phyloP scores from a whole-genome alignment of 2,113 vertebrate species.

The Petromus typicus region DNA sequence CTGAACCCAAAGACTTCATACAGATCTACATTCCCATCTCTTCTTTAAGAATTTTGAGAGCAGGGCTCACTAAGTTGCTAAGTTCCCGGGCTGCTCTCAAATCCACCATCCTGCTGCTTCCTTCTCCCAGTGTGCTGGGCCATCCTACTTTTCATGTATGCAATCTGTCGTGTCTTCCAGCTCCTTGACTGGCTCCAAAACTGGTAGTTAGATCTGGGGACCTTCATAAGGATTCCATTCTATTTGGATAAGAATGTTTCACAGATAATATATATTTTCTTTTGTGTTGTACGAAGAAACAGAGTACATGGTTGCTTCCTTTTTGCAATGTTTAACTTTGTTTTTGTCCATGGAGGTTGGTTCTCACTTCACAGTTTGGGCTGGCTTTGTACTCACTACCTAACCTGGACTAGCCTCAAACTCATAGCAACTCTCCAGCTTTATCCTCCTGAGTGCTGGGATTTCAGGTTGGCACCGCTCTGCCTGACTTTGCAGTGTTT shows the following conservation, averaged over 20 bases:
- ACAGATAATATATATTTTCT: not conserved
- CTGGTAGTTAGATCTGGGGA: conserved; percentile 10
- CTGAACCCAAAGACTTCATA: not conserved
- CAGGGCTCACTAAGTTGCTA: not conserved
- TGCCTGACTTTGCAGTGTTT: not conserved
- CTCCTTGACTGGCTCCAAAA: not conserved
- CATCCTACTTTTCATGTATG: not conserved
- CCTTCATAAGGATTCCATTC: not conserved
- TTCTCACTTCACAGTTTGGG: not conserved
- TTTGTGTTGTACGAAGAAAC: not conserved
- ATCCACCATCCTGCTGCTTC: not conserved
- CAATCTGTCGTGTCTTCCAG: not conserved
- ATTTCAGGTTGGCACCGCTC: not conserved
- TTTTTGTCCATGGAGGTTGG: not conserved
- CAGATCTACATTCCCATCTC: not conserved
- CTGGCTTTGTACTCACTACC: not conserved
- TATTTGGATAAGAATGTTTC: conserved; percentile 34
- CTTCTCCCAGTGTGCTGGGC: not conserved
- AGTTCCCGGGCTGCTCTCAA: not conserved
- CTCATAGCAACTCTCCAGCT: not conserved
- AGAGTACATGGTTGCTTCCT: not conserved
- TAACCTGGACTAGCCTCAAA: not conserved
- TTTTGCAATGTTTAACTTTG: not conserved
- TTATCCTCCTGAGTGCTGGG: not conserved
- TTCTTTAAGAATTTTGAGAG: not conserved